These are phyloP conservation scores for Cartodere bifasciata DNA, from an alignment of 2,888 invertebrate genomes.

Conservation along the genomic window DNA sequence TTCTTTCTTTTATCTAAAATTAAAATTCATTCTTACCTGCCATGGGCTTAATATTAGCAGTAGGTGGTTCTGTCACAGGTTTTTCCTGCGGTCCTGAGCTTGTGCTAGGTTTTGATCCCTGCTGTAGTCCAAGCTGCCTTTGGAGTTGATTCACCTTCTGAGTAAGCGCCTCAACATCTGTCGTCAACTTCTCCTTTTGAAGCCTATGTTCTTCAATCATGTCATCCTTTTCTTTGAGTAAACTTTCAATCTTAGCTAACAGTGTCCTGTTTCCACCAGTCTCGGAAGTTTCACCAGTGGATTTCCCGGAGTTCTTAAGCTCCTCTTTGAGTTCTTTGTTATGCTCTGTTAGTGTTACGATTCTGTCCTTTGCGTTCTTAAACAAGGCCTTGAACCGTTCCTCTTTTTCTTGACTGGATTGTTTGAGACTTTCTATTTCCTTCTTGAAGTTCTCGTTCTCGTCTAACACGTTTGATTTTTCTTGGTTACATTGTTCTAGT, in stretches of 20 bases:
- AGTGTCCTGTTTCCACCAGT: constrained; percentile 30
- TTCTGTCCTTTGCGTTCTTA: constrained; percentile 62
- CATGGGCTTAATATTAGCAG: constrained; percentile 92
- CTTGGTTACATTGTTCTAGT: constrained; percentile 35
- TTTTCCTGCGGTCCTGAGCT: constrained; percentile 50
- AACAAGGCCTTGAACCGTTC: constrained; percentile 42
- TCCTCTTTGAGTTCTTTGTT: constrained; percentile 50
- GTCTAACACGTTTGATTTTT: constrained; percentile 28
- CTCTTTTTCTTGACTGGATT: constrained; percentile 33
- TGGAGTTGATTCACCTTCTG: constrained; percentile 42
- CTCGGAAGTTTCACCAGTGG: constrained; percentile 36
- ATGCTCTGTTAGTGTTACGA: constrained; percentile 57
- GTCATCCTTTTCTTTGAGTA: constrained; percentile 52
- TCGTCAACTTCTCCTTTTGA: constrained; percentile 58
- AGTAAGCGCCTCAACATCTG: constrained; percentile 53
- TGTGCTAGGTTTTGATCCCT: constrained; percentile 56
- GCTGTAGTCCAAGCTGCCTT: constrained; percentile 43
- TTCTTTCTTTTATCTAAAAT: too few relatives aligned
- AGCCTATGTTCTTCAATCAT: constrained; percentile 43
- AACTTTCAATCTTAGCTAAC: constrained; percentile 48
- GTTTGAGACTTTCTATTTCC: constrained; percentile 35
- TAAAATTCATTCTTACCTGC: constrained; percentile 49
- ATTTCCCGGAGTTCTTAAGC: constrained; percentile 32
- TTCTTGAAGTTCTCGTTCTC: constrained; percentile 44
- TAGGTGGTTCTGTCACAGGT: constrained; percentile 49